Evolutionary conservation across 2,797 vertebrate species (phyloP).

Genomic region (Lithobates pipiens): DNA sequence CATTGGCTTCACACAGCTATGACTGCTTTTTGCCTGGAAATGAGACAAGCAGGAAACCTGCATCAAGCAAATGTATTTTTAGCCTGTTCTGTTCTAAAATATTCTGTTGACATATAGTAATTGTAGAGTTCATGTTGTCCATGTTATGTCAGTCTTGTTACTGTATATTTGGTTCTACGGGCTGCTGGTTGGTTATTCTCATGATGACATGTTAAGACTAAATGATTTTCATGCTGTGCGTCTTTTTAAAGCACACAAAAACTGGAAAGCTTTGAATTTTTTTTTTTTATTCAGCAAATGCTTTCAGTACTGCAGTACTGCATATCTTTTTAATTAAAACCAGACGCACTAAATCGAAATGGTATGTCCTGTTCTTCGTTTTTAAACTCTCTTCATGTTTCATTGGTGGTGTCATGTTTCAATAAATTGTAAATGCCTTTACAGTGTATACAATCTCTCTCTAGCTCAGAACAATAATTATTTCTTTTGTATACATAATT

Average conservation of each 20-base stretch:
- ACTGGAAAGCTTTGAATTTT: neutral
- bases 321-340: neutral
- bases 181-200: constrained; percentile 4
- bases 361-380: neutral
- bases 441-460: constrained; percentile 13
- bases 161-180: neutral
- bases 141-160: neutral
- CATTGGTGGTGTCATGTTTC: constrained; percentile 7
- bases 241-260: constrained; percentile 12
- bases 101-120: constrained; percentile 15
- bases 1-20: too few relatives aligned
- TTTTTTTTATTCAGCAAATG: neutral
- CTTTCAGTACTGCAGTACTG: neutral
- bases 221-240: constrained; percentile 11
- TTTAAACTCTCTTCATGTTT: constrained; percentile 18
- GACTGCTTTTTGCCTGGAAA: too few relatives aligned
- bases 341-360: neutral
- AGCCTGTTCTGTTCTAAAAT: constrained; percentile 3
- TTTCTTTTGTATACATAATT: neutral
- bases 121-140: constrained; percentile 10
- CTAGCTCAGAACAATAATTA: neutral
- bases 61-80: neutral
- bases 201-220: constrained; percentile 10
- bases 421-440: constrained; percentile 18
- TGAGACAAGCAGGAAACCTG: too few relatives aligned